These are phyloP conservation scores for Ophraella communa DNA, from an alignment of 2,888 invertebrate species.

Conservation along the genomic window DNA sequence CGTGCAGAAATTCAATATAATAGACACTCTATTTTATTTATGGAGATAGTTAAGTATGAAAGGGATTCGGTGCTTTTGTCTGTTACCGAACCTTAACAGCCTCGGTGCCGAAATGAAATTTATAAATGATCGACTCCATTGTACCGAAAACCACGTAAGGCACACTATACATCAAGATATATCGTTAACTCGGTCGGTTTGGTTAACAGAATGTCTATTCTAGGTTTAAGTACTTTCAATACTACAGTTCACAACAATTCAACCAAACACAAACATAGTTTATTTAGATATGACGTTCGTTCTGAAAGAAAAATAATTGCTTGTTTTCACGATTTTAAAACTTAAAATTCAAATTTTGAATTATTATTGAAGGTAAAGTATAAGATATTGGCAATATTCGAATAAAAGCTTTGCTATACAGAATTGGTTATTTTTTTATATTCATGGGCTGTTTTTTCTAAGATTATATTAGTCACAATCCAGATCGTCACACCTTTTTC, in stretches of 20 bases:
- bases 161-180: slow-evolving; percentile 3
- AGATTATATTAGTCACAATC: no score
- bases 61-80: slow-evolving; percentile 35
- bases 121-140: slow-evolving; percentile 13
- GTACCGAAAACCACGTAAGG: slow-evolving; percentile 2
- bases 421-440: no score
- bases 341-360: no score
- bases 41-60: slow-evolving; percentile 33
- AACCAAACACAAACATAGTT: not conserved
- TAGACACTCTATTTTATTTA: slow-evolving; percentile 38
- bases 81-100: slow-evolving; percentile 25
- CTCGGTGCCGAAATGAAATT: slow-evolving; percentile 20
- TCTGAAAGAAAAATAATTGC: no score
- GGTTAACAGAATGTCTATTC: not conserved
- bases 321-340: no score
- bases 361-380: no score
- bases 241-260: not conserved
- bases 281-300: no score
- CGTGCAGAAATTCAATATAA: slow-evolving; percentile 32
- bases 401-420: no score
- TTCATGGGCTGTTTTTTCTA: no score
- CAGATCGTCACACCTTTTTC: no score
- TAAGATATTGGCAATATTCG: no score
- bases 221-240: not conserved
- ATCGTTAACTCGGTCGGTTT: not conserved